These are phyloP conservation scores for Macquaria australasica DNA, from an alignment of 2,113 vertebrate genomes.

Conservation along the genomic window DNA sequence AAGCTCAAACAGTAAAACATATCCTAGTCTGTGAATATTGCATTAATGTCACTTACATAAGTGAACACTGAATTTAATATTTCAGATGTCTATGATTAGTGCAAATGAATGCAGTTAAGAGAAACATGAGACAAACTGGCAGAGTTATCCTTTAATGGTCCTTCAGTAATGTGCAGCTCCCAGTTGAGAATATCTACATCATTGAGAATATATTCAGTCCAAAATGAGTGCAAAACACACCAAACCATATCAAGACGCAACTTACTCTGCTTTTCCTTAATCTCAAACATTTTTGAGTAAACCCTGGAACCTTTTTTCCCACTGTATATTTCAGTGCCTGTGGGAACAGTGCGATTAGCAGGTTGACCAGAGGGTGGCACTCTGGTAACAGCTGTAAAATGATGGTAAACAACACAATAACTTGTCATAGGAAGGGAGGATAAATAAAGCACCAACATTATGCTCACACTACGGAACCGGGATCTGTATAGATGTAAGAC, in stretches of 20 bases:
- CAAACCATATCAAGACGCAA: slow-evolving; percentile 3
- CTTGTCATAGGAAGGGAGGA: not conserved
- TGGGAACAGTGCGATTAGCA: slow-evolving; percentile 13
- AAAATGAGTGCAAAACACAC: slow-evolving; percentile 19
- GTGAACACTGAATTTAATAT: not conserved
- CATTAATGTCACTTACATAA: slow-evolving; percentile 9
- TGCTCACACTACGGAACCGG: not conserved
- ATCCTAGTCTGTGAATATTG: not conserved
- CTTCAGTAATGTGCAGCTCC: not conserved
- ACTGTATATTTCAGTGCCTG: not conserved
- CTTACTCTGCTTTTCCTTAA: not conserved
- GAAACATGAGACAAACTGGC: not conserved
- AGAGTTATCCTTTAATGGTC: slow-evolving; percentile 20
- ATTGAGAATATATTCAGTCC: not conserved
- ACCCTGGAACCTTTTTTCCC: not conserved
- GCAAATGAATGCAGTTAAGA: slow-evolving; percentile 21
- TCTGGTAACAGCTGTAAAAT: slow-evolving; percentile 67
- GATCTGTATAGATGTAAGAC: not conserved
- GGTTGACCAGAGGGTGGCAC: slow-evolving; percentile 67
- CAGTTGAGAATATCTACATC: not conserved
- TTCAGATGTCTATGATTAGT: not conserved
- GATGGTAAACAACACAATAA: not conserved
- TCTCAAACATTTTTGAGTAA: not conserved
- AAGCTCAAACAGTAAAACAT: not conserved
- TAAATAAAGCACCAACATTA: not conserved